Percentiles rank a stretch among this genome's conserved stretches.
Conservation (phyloP, 2,113 vertebrate species). For the Lophotis ruficrista region DNA sequence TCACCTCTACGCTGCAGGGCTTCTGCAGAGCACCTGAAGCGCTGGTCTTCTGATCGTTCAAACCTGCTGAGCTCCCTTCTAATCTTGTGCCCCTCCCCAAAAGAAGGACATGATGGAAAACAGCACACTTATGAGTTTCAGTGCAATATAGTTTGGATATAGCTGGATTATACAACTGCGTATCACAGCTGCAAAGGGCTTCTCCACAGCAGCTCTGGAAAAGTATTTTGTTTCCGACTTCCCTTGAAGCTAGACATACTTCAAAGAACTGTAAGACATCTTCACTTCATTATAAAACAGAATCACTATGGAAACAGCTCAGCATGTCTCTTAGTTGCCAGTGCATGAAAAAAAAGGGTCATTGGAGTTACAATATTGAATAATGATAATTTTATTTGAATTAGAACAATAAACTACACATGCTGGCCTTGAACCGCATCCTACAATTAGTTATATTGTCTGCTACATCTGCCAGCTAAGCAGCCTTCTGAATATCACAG, state of each 20-base stretch:
- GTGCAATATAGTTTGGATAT: rapidly evolving
- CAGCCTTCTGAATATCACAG: neutral
- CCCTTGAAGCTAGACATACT: neutral
- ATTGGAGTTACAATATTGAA: neutral
- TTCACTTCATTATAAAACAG: neutral
- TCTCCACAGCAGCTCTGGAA: neutral
- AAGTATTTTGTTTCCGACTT: neutral
- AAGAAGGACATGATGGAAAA: neutral
- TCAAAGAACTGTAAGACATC: neutral
- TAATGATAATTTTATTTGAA: neutral
- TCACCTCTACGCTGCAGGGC: neutral
- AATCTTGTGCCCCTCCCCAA: neutral
- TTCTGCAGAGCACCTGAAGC: neutral
- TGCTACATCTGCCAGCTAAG: neutral
- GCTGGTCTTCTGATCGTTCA: neutral
- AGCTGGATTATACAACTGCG: neutral
- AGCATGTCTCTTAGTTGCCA: neutral
- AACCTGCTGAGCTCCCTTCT: neutral
- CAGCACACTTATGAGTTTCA: neutral
- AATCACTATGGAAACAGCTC: neutral
- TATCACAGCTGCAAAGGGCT: neutral
- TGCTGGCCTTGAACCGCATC: neutral
- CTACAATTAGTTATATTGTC: neutral
- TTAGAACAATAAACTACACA: neutral
- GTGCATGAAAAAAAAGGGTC: neutral